Conservation (phyloP, 1,140 invertebrate genomes). For the Drosophila sechellia region DNA sequence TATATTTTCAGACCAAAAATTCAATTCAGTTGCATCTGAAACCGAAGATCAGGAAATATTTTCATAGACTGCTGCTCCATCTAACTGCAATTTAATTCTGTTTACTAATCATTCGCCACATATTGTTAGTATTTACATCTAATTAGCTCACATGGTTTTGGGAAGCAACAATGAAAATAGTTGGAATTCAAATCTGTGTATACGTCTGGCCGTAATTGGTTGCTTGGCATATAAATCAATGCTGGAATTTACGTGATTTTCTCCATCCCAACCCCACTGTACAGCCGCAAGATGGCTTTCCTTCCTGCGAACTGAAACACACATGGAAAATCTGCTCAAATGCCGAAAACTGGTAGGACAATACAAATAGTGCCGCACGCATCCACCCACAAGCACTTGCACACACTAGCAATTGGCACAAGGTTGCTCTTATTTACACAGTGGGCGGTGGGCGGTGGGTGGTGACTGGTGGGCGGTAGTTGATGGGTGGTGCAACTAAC, state of each 20-base stretch:
- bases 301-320: background rate
- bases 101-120: background rate
- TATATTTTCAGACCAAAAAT: background rate
- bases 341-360: conserved; percentile 38
- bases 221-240: conserved; percentile 15
- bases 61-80: background rate
- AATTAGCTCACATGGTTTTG: conserved; percentile 2
- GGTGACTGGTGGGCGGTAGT: background rate
- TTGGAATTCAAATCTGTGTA: conserved; percentile 11
- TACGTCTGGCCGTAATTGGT: conserved; percentile 2
- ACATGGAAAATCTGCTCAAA: conserved; percentile 28
- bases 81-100: conserved; percentile 11
- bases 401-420: conserved; percentile 33
- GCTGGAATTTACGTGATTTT: background rate
- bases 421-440: conserved; percentile 55
- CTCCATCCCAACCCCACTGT: conserved; percentile 13
- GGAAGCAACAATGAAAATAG: conserved; percentile 9
- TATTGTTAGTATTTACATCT: conserved; percentile 11
- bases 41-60: background rate
- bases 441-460: background rate
- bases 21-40: conserved; percentile 5
- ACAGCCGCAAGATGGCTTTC: conserved; percentile 7
- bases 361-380: conserved; percentile 20
- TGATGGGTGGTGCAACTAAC: conserved; percentile 1
- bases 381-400: conserved; percentile 1